phyloP scores from a whole-genome alignment of 1,140 invertebrate genomes.

The Sitobion miscanthi region DNA sequence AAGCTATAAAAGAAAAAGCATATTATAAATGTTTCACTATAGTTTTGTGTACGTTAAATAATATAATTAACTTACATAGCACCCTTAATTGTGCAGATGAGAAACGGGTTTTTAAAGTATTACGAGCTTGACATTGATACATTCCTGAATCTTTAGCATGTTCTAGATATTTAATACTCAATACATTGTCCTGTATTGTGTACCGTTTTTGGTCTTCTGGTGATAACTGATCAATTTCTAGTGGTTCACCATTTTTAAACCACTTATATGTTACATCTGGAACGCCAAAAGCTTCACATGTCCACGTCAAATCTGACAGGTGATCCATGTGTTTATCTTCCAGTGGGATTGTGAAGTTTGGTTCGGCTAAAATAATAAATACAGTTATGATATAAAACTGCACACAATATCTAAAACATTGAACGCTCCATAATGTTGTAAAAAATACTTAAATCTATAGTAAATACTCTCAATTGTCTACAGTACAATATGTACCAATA shows the following conservation, averaged over 20 bases:
- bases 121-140: conserved; percentile 92
- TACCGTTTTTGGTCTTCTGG: conserved; percentile 77
- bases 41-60: neutral
- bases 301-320: conserved; percentile 84
- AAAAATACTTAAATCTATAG: neutral
- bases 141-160: conserved; percentile 87
- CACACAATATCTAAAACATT: neutral
- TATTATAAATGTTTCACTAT: neutral
- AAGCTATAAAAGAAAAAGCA: conserved; percentile 65
- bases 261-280: conserved; percentile 93
- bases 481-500: neutral
- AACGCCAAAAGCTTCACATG: conserved; percentile 94
- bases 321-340: conserved; percentile 88
- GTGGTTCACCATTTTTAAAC: conserved; percentile 83
- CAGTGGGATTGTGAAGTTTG: conserved; percentile 91
- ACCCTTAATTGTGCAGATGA: conserved; percentile 90
- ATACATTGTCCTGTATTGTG: conserved; percentile 83
- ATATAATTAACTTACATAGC: conserved; percentile 67
- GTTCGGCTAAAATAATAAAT: conserved; percentile 70
- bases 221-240: conserved; percentile 68
- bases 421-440: neutral
- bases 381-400: neutral
- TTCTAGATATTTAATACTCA: conserved; percentile 81
- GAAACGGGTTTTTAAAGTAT: conserved; percentile 84
- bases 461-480: neutral